Percentiles rank a stretch among this genome's conserved stretches.
phyloP scores from a whole-genome alignment of 2,113 vertebrate species.

The Monopterus albus region DNA sequence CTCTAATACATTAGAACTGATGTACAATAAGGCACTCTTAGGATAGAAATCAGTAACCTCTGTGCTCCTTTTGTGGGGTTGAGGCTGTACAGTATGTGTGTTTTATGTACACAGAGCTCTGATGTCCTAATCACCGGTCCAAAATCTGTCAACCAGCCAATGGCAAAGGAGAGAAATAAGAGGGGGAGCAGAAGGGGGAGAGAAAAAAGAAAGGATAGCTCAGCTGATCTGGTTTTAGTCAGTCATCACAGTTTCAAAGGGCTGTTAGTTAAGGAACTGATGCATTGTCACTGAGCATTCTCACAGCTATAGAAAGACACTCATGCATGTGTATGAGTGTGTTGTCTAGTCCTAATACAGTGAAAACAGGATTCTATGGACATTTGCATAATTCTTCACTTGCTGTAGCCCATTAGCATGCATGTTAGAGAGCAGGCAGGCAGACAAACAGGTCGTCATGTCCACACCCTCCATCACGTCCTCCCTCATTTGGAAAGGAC shows the following conservation, averaged over 20 bases:
- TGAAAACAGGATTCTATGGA: constrained; percentile 34
- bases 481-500: not conserved
- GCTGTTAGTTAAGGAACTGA: no score
- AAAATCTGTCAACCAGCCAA: no score
- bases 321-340: constrained; percentile 20
- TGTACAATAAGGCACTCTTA: no score
- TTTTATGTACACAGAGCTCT: constrained; percentile 18
- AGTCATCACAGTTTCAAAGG: no score
- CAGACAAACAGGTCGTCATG: constrained; percentile 10
- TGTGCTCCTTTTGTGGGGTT: no score
- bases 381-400: constrained; percentile 57
- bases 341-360: constrained; percentile 21
- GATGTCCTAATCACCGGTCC: no score
- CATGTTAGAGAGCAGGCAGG: constrained; percentile 3
- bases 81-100: no score
- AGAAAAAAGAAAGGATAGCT: not conserved
- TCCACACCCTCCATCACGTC: not conserved
- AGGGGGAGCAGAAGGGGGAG: not conserved
- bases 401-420: constrained; percentile 50
- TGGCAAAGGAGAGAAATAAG: no score
- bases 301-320: no score
- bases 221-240: no score
- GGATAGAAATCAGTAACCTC: no score
- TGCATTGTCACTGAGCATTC: no score
- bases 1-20: constrained; percentile 2